These are phyloP conservation scores for Rhagoletis zephyria DNA, from an alignment of 1,140 invertebrate species.

Conservation along the genomic window DNA sequence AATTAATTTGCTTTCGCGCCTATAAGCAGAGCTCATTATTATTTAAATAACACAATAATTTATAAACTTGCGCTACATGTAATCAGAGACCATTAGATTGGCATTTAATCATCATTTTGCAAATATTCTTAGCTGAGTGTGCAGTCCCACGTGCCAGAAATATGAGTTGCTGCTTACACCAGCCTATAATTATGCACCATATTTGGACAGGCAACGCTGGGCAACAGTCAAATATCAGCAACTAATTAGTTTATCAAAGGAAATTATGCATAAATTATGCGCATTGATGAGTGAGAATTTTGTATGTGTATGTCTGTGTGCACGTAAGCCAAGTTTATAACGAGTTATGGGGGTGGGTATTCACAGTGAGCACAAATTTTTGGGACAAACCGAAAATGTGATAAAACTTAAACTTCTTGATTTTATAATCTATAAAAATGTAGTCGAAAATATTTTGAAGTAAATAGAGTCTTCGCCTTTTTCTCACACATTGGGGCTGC, in stretches of 20 bases:
- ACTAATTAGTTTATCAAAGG: slow-evolving; percentile 40
- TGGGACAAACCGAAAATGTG: no score
- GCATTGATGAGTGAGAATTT: background rate
- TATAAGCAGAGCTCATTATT: background rate
- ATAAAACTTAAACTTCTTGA: no score
- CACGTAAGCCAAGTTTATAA: no score
- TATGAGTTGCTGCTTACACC: background rate
- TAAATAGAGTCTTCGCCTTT: no score
- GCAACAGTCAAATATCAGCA: background rate
- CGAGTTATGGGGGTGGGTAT: no score
- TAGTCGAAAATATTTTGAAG: no score
- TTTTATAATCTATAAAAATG: no score
- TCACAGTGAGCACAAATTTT: no score
- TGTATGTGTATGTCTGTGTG: no score
- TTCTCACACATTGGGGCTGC: no score
- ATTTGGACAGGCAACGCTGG: background rate
- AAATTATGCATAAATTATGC: slow-evolving; percentile 44
- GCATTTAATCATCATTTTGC: background rate
- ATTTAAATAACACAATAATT: background rate
- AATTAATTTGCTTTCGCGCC: background rate
- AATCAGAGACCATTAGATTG: background rate
- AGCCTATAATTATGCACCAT: slow-evolving; percentile 8
- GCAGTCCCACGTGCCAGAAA: slow-evolving; percentile 1
- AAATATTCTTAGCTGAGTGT: background rate
- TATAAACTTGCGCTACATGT: background rate